A percentile compares a stretch with the other conserved stretches of the same genome.
Evolutionary conservation across 2,888 invertebrate species (phyloP).

Genomic region (Chirona hameri): DNA sequence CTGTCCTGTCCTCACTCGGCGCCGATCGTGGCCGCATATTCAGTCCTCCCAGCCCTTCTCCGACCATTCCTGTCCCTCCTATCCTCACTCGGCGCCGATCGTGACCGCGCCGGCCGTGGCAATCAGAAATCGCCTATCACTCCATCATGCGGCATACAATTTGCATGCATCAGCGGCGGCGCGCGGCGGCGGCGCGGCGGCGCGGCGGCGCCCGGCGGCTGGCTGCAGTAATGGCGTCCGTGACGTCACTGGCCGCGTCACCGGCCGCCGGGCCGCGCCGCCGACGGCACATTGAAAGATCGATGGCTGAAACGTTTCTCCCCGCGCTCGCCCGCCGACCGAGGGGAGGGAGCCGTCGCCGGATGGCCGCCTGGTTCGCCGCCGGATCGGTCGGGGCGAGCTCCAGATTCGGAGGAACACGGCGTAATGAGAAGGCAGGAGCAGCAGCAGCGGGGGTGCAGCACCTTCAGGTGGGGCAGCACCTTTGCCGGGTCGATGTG

Average conservation of each 20-base stretch:
- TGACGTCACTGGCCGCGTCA: not conserved
- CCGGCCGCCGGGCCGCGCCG: not conserved
- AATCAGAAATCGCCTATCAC: not conserved
- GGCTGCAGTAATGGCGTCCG: slow-evolving; percentile 5
- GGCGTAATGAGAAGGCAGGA: no score
- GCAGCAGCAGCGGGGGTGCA: no score
- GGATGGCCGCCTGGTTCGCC: no score
- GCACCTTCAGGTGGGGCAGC: not conserved
- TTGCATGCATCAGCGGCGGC: slow-evolving; percentile 7
- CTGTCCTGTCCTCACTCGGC: no score
- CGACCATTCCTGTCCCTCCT: no score
- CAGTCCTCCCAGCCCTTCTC: not conserved
- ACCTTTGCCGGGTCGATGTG: not conserved
- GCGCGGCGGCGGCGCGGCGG: not conserved
- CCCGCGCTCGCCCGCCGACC: not conserved
- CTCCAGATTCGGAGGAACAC: no score
- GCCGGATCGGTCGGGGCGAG: no score
- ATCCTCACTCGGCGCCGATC: no score
- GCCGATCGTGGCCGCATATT: not conserved
- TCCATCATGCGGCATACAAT: slow-evolving; percentile 13
- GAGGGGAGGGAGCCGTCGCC: no score
- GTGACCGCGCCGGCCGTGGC: not conserved
- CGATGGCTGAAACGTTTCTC: slow-evolving; percentile 1
- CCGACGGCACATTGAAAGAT: slow-evolving; percentile 6
- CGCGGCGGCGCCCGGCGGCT: not conserved